phyloP scores from a whole-genome alignment of 2,797 vertebrate genomes.

The Mallotus villosus region DNA sequence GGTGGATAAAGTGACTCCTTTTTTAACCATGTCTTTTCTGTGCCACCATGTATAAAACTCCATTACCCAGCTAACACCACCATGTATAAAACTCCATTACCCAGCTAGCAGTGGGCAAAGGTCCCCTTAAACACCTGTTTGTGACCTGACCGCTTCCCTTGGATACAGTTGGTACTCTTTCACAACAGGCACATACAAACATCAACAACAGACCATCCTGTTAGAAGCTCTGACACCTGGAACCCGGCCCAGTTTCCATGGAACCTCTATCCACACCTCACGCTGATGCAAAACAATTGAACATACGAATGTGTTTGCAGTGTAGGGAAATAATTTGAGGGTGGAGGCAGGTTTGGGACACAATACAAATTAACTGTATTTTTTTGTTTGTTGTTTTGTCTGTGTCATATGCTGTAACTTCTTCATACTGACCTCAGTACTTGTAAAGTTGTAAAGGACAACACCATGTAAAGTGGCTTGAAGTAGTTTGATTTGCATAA shows the following conservation, averaged over 20 bases:
- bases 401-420: background rate
- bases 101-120: background rate
- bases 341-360: background rate
- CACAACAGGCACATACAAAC: background rate
- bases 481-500: slow-evolving; percentile 1
- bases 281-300: background rate
- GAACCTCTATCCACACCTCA: background rate
- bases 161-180: slow-evolving; percentile 24
- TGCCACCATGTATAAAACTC: background rate
- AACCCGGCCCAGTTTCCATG: slow-evolving; percentile 25
- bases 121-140: slow-evolving; percentile 23
- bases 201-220: background rate
- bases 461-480: background rate
- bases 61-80: slow-evolving; percentile 2
- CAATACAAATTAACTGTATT: too few relatives aligned
- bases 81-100: background rate
- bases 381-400: background rate
- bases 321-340: background rate
- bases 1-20: background rate
- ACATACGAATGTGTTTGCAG: background rate
- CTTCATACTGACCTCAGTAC: too few relatives aligned
- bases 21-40: background rate
- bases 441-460: background rate
- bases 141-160: slow-evolving; percentile 4
- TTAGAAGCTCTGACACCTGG: slow-evolving; percentile 7